Evolutionary conservation across 1,140 invertebrate species (phyloP).

Genomic region (Leptinotarsa texana): DNA sequence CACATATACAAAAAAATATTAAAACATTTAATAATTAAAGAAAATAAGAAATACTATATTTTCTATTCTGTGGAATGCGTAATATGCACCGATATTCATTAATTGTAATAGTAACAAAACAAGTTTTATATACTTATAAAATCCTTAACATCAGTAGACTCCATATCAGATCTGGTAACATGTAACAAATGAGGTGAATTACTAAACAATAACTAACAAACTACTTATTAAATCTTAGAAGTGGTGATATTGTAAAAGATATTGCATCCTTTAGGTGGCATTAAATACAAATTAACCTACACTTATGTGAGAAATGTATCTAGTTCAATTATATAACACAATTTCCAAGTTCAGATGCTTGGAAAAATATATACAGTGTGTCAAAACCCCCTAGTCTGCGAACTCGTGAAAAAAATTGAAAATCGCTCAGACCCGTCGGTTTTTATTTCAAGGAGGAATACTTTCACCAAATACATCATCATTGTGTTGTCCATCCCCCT

Average conservation of each 20-base stretch:
- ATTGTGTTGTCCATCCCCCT: no score
- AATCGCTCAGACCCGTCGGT: no score
- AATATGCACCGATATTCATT: constrained; percentile 28
- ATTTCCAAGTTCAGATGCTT: no score
- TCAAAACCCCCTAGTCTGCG: no score
- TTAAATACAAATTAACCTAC: not conserved
- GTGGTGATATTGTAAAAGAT: not conserved
- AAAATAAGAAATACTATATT: constrained; percentile 26
- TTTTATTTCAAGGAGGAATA: no score
- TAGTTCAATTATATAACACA: no score
- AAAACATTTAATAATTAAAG: constrained; percentile 31
- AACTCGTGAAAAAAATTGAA: no score
- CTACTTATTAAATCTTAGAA: not conserved
- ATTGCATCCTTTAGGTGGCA: not conserved
- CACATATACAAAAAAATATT: constrained; percentile 29
- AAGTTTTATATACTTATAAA: constrained; percentile 26
- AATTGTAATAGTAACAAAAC: constrained; percentile 26
- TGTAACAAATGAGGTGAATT: constrained; percentile 41
- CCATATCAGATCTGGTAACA: constrained; percentile 51
- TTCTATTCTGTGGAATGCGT: constrained; percentile 28
- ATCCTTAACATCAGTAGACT: constrained; percentile 38
- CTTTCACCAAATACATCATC: no score
- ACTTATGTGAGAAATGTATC: no score
- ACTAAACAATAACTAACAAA: constrained; percentile 11
- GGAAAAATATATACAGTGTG: no score